Evolutionary conservation across 2,888 invertebrate genomes (phyloP), one percentile per base, ranked within the genome.

Genomic region (Xanthorhoe designata): DNA sequence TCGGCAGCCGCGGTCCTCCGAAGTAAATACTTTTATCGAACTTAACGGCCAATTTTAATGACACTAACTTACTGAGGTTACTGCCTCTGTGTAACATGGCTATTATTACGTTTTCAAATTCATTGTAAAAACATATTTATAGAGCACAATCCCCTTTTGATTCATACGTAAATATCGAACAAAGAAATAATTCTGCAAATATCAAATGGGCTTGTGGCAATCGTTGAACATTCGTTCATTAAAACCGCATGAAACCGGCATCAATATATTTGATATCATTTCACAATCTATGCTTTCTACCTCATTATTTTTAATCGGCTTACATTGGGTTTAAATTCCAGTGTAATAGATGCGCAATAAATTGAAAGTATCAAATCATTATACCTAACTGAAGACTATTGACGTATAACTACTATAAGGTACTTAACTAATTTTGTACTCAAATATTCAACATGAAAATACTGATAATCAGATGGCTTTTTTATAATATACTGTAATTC

Each of bases 251-350:
- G 13, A 38, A 54, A 47, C 19, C 4, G 50, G 24, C 51, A 61
- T 47, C 45, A 61, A 49, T 17, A 13, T 54, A 35, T 17, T 63
- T 49, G 35, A 56, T 56, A 38, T 50, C 17, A 47, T 47, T 5
- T 45, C 10, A 35, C 18, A 49, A 53, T 53, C 13, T 9, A 10
- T 49, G 29, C 32, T 53, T 38, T 29, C 56, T 47, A 17, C 45
- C 47, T 47, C 45, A 49, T 57, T 57, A 29, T 32, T 57, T 57
- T 47, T 47, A 57, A 57, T 49, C 47, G 15, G 57, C 32, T 57
- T 57, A 32, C 24, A 57, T 32, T 57, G 15, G 29, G 15, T 17
- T 47, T 18, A 3, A 53, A 35, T 47, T 17, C 17, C 17, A 47
- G 13, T 29, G 19, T 51, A 51, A 29, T n/a, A 55, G n/a, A 42